Conservation (phyloP, 2,113 vertebrate genomes). For the Ramphastos sulfuratus region DNA sequence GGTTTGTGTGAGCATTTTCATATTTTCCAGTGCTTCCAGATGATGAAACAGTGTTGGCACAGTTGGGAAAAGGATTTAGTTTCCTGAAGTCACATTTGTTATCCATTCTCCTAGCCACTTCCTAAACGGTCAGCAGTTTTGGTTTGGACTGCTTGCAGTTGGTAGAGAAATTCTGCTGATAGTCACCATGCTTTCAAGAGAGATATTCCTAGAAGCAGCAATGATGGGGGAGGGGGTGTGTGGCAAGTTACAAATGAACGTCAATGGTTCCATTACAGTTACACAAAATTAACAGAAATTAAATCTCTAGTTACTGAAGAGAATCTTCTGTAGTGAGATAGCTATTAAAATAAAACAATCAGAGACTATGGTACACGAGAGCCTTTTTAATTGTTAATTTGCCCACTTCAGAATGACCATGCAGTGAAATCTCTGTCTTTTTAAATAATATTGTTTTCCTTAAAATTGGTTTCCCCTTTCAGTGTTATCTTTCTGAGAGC, state of each 20-base stretch:
- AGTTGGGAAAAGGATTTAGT: neutral
- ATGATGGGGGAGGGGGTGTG: neutral
- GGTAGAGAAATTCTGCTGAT: conserved; percentile 60
- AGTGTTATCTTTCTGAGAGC: conserved; percentile 39
- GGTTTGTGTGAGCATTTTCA: neutral
- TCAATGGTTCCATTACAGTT: conserved; percentile 59
- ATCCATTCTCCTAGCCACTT: conserved; percentile 10
- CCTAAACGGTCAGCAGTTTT: conserved; percentile 41
- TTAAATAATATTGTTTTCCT: conserved; percentile 51
- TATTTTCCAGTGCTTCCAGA: neutral
- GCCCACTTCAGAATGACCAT: conserved; percentile 66
- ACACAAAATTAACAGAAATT: conserved; percentile 76
- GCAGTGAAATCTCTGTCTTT: conserved; percentile 46
- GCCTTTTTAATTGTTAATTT: conserved; percentile 75
- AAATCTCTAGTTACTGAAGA: conserved; percentile 72
- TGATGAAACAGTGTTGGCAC: neutral
- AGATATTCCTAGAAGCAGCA: conserved; percentile 23
- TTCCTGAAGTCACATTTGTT: conserved; percentile 19
- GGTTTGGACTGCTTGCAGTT: conserved; percentile 52
- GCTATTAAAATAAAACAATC: conserved; percentile 71
- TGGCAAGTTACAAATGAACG: conserved; percentile 33
- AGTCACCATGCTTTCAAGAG: conserved; percentile 69
- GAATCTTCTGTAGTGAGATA: conserved; percentile 67
- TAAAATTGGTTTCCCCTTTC: conserved; percentile 46
- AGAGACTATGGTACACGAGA: conserved; percentile 65